A percentile compares a stretch with the other conserved stretches of the same genome.
Conservation (phyloP, 2,113 vertebrate genomes). For the Triplophysa rosa region DNA sequence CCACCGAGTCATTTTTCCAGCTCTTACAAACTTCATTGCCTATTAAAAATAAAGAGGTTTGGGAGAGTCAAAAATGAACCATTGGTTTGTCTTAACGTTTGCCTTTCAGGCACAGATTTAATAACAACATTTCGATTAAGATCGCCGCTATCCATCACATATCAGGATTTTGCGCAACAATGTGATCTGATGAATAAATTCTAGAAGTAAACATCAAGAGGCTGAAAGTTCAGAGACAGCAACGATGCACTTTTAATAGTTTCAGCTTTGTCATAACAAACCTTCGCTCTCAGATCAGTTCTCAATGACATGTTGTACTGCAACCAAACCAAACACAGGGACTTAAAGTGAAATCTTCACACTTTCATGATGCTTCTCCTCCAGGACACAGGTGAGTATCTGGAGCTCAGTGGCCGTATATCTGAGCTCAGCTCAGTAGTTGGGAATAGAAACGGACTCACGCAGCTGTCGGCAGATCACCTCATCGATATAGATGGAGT, state of each 20-base stretch:
- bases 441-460: conserved; percentile 72
- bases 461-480: conserved; percentile 82
- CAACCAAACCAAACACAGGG: neutral
- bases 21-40: too few relatives aligned
- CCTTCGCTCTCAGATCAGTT: neutral
- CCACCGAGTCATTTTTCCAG: too few relatives aligned
- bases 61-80: neutral
- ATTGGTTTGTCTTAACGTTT: neutral
- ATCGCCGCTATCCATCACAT: neutral
- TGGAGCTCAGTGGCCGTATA: neutral
- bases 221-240: neutral
- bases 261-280: neutral
- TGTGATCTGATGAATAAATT: neutral
- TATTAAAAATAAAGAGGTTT: neutral
- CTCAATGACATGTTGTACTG: neutral
- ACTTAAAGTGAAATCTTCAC: neutral
- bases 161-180: neutral
- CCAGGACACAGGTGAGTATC: neutral
- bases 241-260: neutral
- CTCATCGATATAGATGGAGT: conserved; percentile 86
- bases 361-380: neutral
- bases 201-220: neutral
- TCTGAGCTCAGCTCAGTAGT: conserved; percentile 65
- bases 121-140: neutral
- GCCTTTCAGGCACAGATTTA: neutral